phyloP scores from a whole-genome alignment of 1,140 invertebrate species.

The Drosophila sp. region DNA sequence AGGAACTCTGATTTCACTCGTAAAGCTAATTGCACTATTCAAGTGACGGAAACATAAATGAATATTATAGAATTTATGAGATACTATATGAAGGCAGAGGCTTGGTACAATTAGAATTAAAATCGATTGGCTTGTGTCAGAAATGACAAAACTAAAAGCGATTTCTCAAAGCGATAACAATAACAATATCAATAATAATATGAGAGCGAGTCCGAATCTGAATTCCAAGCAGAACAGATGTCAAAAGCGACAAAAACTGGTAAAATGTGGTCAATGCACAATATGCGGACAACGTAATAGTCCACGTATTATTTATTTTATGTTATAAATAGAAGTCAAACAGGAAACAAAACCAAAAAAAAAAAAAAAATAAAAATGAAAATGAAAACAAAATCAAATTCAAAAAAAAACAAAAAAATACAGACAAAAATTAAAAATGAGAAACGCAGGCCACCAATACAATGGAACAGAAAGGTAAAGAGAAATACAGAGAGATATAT shows the following conservation, averaged over 20 bases:
- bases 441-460: neutral
- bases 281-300: slow-evolving; percentile 48
- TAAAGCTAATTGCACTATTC: neutral
- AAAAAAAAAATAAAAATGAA: slow-evolving; percentile 17
- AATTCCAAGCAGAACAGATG: slow-evolving; percentile 24
- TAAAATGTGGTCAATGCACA: slow-evolving; percentile 48
- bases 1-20: no score
- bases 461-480: neutral
- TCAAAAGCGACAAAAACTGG: slow-evolving; percentile 46
- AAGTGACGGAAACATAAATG: neutral
- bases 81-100: neutral
- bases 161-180: slow-evolving; percentile 35
- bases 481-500: no score
- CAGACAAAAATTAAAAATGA: slow-evolving; percentile 32
- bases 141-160: slow-evolving; percentile 23
- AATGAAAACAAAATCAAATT: slow-evolving; percentile 17
- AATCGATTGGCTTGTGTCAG: slow-evolving; percentile 33
- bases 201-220: neutral
- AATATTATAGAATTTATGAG: neutral
- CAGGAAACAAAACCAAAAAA: slow-evolving; percentile 38
- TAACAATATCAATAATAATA: slow-evolving; percentile 34
- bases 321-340: slow-evolving; percentile 46
- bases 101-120: slow-evolving; percentile 27
- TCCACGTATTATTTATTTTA: slow-evolving; percentile 49
- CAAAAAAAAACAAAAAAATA: slow-evolving; percentile 2